A percentile compares a stretch with the other conserved stretches of the same genome.
Conservation (phyloP, 2,888 invertebrate genomes). For the Drosophila rellima region DNA sequence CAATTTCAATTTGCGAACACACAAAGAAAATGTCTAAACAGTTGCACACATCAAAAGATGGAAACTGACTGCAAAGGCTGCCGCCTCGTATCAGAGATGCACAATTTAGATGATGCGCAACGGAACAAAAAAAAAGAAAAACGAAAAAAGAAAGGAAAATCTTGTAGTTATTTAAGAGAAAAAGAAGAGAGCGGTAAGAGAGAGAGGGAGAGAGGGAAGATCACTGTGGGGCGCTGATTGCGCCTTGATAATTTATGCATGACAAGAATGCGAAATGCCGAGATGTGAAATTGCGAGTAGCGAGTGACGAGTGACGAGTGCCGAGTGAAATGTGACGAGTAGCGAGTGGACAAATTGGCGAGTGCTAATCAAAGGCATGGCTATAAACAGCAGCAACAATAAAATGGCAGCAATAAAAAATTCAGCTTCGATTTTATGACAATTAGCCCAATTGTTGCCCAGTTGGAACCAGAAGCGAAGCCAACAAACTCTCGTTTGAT, state of each 20-base stretch:
- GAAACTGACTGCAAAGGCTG: conserved; percentile 26
- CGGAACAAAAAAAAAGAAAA: conserved; percentile 21
- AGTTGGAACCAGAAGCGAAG: conserved; percentile 45
- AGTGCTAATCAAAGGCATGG: conserved; percentile 54
- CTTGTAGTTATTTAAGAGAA: conserved; percentile 3
- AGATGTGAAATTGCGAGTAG: conserved; percentile 21
- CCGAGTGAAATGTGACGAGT: background rate
- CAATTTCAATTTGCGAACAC: conserved; percentile 10
- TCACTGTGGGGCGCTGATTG: conserved; percentile 57
- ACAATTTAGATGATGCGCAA: conserved; percentile 63
- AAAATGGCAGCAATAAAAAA: conserved; percentile 7
- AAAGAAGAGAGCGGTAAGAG: background rate
- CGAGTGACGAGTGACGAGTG: conserved; percentile 10
- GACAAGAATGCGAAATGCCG: conserved; percentile 72
- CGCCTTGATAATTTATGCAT: conserved; percentile 81
- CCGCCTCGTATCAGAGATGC: conserved; percentile 54
- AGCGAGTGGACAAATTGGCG: background rate
- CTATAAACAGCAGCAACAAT: background rate
- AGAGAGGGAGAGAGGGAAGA: background rate
- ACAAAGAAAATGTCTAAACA: conserved; percentile 35
- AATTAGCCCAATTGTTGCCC: conserved; percentile 26
- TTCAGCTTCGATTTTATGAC: background rate
- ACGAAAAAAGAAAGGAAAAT: conserved; percentile 11
- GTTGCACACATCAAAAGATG: conserved; percentile 31
- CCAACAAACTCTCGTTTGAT: conserved; percentile 49